phyloP scores from a whole-genome alignment of 2,797 vertebrate species.

The Microctenopoma steveboyesi region DNA sequence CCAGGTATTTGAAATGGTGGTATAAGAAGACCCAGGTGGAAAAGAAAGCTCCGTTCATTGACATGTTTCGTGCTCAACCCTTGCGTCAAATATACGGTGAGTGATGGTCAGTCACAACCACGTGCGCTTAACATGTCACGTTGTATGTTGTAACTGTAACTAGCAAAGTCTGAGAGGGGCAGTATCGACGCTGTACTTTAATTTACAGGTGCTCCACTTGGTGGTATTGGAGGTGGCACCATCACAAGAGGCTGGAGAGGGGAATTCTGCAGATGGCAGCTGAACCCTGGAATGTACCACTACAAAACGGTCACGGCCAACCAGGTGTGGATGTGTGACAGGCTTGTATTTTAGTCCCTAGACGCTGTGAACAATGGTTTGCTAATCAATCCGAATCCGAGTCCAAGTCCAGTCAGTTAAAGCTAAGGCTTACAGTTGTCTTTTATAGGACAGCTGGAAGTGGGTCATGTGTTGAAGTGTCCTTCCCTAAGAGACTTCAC shows the following conservation, averaged over 20 bases:
- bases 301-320: slow-evolving; percentile 90
- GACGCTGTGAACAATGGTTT: neutral
- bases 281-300: slow-evolving; percentile 94
- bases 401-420: neutral
- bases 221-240: slow-evolving; percentile 95
- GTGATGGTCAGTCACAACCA: slow-evolving; percentile 37
- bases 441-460: no score
- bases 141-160: neutral
- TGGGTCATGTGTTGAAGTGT: no score
- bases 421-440: neutral
- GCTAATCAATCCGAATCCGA: neutral
- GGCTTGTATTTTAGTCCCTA: neutral
- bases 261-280: slow-evolving; percentile 97
- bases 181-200: neutral
- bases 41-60: slow-evolving; percentile 95
- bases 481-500: no score
- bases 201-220: slow-evolving; percentile 90
- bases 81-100: slow-evolving; percentile 95
- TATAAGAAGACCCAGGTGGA: slow-evolving; percentile 92
- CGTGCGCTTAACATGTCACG: neutral
- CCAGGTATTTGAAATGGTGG: slow-evolving; percentile 95
- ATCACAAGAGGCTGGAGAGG: slow-evolving; percentile 96
- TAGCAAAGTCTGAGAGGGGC: neutral
- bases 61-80: slow-evolving; percentile 88
- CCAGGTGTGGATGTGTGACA: slow-evolving; percentile 83